phyloP scores from a whole-genome alignment of 1,140 invertebrate species.

The Caenorhabditis elegans region DNA sequence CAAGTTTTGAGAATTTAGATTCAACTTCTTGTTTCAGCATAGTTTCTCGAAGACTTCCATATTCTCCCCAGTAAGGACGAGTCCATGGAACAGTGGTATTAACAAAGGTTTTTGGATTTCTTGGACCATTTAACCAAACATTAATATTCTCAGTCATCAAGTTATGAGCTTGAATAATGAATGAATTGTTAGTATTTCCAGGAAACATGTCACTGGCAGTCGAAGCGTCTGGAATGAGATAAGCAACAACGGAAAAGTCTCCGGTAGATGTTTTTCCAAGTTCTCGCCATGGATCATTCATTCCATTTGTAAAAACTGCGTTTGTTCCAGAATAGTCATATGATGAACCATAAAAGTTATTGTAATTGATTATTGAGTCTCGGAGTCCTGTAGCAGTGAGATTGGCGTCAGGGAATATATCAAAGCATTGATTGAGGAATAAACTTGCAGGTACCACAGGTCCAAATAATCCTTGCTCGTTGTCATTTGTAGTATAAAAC shows the following conservation, averaged over 20 bases:
- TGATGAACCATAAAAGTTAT: slow-evolving; percentile 75
- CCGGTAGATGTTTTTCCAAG: slow-evolving; percentile 70
- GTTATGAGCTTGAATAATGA: neutral
- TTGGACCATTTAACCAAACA: neutral
- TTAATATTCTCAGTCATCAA: neutral
- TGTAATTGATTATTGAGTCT: slow-evolving; percentile 69
- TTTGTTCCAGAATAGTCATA: slow-evolving; percentile 69
- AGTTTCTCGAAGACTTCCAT: neutral
- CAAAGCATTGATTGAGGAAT: slow-evolving; percentile 73
- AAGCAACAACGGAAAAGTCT: slow-evolving; percentile 63
- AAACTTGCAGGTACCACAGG: slow-evolving; percentile 67
- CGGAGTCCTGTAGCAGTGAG: slow-evolving; percentile 78
- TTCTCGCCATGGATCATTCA: slow-evolving; percentile 88
- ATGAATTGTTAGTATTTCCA: neutral
- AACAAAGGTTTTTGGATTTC: neutral
- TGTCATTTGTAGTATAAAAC: slow-evolving; percentile 80
- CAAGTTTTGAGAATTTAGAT: neutral
- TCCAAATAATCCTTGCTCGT: slow-evolving; percentile 76
- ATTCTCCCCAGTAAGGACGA: neutral
- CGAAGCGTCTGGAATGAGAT: slow-evolving; percentile 50
- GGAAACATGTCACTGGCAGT: slow-evolving; percentile 43
- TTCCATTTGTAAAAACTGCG: slow-evolving; percentile 84
- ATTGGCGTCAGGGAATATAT: neutral
- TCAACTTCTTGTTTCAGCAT: neutral
- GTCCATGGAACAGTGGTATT: neutral